These are phyloP conservation scores for Sciurus vulgaris DNA, from an alignment of 2,797 vertebrate genomes.

Conservation along the genomic window DNA sequence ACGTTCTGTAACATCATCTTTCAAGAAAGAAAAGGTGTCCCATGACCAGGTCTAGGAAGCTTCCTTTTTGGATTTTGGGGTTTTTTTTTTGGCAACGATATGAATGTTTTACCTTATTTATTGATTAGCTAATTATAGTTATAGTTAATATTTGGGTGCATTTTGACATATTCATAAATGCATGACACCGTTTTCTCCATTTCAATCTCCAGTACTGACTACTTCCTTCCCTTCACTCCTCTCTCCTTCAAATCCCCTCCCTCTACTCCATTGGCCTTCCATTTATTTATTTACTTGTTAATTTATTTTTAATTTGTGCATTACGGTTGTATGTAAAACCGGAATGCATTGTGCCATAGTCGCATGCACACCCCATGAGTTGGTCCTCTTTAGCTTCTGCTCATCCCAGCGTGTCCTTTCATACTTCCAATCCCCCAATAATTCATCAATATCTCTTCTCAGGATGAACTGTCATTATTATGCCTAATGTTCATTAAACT, in stretches of 20 bases:
- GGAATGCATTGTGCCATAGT: too few species aligned
- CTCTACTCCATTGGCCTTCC: not conserved
- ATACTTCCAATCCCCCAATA: not conserved
- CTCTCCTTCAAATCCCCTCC: not conserved
- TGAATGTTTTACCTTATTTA: too few species aligned
- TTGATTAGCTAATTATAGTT: too few species aligned
- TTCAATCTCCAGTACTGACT: too few species aligned
- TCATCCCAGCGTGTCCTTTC: rapidly evolving
- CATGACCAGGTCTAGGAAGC: not conserved
- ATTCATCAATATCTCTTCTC: not conserved
- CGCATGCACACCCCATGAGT: not conserved
- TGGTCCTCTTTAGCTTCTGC: not conserved
- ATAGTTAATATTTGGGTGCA: too few species aligned
- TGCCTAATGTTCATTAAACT: not conserved
- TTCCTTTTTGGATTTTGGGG: not conserved
- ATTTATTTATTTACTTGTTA: too few species aligned
- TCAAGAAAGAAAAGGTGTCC: not conserved
- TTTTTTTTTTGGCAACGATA: not conserved
- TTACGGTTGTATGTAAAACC: too few species aligned
- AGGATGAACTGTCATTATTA: not conserved
- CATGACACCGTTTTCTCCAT: too few species aligned
- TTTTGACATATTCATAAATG: too few species aligned
- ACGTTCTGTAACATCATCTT: not conserved
- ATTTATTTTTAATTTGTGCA: too few species aligned
- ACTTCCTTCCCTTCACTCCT: not conserved